These are phyloP conservation scores for Caenorhabditis auriculariae DNA, from an alignment of 2,888 invertebrate species.

Conservation along the genomic window DNA sequence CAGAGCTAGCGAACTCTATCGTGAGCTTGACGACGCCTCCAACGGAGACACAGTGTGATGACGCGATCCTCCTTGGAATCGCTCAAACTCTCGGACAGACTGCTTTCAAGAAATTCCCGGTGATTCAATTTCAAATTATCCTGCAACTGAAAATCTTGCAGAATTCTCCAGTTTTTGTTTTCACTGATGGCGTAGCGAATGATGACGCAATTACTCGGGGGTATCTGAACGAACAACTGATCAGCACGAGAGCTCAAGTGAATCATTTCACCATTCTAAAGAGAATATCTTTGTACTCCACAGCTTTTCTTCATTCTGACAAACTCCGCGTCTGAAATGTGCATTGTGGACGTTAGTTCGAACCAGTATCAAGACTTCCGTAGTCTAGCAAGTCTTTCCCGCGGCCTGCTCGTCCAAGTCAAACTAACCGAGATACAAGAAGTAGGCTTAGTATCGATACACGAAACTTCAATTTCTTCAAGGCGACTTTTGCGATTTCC, in stretches of 20 bases:
- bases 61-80: constrained; percentile 31
- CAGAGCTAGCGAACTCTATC: constrained; percentile 20
- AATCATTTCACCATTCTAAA: no score
- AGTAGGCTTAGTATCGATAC: neutral
- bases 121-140: constrained; percentile 5
- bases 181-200: constrained; percentile 41
- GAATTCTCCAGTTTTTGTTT: constrained; percentile 46
- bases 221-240: constrained; percentile 27
- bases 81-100: constrained; percentile 11
- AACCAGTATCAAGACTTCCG: constrained; percentile 12
- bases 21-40: constrained; percentile 19
- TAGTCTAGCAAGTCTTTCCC: constrained; percentile 9
- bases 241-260: constrained; percentile 19
- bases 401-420: constrained; percentile 27
- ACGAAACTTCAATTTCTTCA: neutral
- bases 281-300: neutral
- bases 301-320: constrained; percentile 33
- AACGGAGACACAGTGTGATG: constrained; percentile 39
- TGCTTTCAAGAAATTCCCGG: constrained; percentile 32
- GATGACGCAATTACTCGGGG: constrained; percentile 22
- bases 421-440: constrained; percentile 18
- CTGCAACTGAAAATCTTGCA: constrained; percentile 8
- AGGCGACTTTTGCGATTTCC: constrained; percentile 13
- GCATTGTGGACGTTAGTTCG: constrained; percentile 33
- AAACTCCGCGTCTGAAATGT: constrained; percentile 23